Percentiles rank a stretch among this genome's conserved stretches.
These are phyloP conservation scores for Venusia cambrica DNA, from an alignment of 2,888 invertebrate species.

Conservation along the genomic window DNA sequence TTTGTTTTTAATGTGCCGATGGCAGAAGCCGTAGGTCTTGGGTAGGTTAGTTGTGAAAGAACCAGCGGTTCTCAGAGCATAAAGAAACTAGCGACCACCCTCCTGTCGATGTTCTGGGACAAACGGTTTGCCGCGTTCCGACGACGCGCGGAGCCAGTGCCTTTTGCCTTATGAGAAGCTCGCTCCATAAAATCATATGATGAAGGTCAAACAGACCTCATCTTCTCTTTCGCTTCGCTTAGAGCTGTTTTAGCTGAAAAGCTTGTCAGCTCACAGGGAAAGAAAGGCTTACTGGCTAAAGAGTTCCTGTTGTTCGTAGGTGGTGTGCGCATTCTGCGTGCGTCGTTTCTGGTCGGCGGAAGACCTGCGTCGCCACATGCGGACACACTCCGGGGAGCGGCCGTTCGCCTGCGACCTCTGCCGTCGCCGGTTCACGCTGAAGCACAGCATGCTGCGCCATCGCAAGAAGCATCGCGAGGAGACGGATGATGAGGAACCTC, in stretches of 20 bases:
- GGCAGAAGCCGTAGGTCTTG: too few species aligned
- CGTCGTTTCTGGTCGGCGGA: constrained; percentile 97
- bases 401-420: constrained; percentile 96
- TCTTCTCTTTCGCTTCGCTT: too few species aligned
- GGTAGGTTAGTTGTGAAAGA: too few species aligned
- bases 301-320: constrained; percentile 59
- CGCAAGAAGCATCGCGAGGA: constrained; percentile 89
- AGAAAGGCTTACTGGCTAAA: constrained; percentile 1
- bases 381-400: constrained; percentile 95
- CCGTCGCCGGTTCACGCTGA: constrained; percentile 92
- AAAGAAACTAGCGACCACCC: too few species aligned
- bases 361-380: constrained; percentile 95
- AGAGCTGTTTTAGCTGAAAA: not conserved
- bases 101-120: too few species aligned
- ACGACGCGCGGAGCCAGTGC: too few species aligned
- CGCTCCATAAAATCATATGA: too few species aligned
- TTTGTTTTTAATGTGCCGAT: too few species aligned
- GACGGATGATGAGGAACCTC: constrained; percentile 79
- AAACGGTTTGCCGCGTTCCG: too few species aligned
- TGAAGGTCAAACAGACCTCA: too few species aligned
- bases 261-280: not conserved
- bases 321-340: constrained; percentile 95
- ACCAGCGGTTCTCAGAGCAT: too few species aligned
- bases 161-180: too few species aligned
- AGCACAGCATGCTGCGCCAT: constrained; percentile 96